Conservation (phyloP, 2,113 vertebrate species). For the Sinosuthora webbiana region DNA sequence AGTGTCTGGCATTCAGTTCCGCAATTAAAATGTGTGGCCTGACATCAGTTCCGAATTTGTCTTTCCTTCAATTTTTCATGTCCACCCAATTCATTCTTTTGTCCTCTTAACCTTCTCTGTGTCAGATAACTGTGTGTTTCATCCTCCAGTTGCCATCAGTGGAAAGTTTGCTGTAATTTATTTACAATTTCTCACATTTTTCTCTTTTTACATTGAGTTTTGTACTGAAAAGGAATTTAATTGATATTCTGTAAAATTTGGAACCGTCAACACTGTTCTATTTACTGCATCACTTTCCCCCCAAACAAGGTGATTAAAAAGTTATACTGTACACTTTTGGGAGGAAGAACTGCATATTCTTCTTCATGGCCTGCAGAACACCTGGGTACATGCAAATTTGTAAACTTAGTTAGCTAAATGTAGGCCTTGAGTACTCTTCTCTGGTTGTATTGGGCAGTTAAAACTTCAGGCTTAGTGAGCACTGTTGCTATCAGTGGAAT, state of each 20-base stretch:
- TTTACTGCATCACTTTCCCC: rapidly evolving
- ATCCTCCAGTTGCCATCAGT: neutral
- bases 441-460: neutral
- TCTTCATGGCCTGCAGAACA: neutral
- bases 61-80: constrained; percentile 61
- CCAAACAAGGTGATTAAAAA: neutral
- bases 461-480: neutral
- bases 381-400: neutral
- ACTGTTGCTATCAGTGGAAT: neutral
- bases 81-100: constrained; percentile 41
- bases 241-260: neutral
- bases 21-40: constrained; percentile 57
- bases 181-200: neutral
- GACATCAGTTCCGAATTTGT: constrained; percentile 66
- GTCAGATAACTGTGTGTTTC: neutral
- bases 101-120: constrained; percentile 36
- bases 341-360: neutral
- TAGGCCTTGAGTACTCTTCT: neutral
- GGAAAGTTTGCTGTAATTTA: neutral
- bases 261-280: neutral
- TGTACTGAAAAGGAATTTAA: neutral
- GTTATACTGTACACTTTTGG: neutral
- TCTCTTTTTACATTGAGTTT: neutral
- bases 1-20: constrained; percentile 54
- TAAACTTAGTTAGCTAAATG: neutral